These are phyloP conservation scores for Girardia tigrina DNA, from an alignment of 2,888 invertebrate species.

Conservation along the genomic window DNA sequence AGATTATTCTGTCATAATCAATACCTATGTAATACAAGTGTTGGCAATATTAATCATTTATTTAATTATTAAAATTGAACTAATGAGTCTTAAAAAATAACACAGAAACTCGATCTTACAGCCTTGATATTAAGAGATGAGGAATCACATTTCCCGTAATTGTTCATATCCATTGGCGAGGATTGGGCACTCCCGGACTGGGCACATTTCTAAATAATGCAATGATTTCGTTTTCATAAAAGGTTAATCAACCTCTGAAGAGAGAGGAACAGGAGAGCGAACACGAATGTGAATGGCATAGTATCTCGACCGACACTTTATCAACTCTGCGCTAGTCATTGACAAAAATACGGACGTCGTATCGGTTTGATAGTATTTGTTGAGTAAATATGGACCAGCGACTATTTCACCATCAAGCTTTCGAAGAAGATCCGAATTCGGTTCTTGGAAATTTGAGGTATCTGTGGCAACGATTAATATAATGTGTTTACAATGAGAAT, in stretches of 20 bases:
- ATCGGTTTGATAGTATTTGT: conserved; percentile 69
- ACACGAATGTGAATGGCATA: conserved; percentile 45
- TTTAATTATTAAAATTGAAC: too few species aligned
- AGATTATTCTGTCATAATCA: too few species aligned
- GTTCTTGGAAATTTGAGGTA: background rate
- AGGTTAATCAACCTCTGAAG: background rate
- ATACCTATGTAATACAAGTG: too few species aligned
- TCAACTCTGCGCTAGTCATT: conserved; percentile 62
- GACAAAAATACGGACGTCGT: conserved; percentile 67
- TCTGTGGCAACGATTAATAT: background rate
- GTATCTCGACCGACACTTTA: conserved; percentile 45
- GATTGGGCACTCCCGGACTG: background rate
- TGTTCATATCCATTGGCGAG: background rate
- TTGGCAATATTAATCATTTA: too few species aligned
- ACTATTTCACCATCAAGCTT: conserved; percentile 76
- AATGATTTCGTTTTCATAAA: background rate
- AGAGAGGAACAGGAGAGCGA: background rate
- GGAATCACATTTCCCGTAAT: conserved; percentile 5
- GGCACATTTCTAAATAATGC: background rate
- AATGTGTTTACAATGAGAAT: too few species aligned
- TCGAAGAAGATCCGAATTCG: conserved; percentile 53
- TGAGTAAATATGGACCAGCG: conserved; percentile 71
- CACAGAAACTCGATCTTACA: too few species aligned
- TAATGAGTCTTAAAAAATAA: too few species aligned
- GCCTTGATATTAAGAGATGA: conserved; percentile 1